Evolutionary conservation across 2,888 invertebrate genomes (phyloP), one percentile per base, ranked within the genome.

Genomic region (Stenodema calcarata): DNA sequence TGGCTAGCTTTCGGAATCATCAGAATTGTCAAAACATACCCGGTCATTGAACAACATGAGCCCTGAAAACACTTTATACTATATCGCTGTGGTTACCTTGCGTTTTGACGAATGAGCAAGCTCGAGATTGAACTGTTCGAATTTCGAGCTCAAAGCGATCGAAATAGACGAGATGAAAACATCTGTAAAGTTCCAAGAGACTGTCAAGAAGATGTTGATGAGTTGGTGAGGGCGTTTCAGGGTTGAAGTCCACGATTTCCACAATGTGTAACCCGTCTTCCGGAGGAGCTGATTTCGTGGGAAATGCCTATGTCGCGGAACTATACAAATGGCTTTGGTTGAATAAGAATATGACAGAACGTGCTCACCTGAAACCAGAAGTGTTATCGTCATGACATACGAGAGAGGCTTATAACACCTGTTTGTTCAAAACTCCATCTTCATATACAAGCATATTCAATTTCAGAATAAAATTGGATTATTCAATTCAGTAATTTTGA

Each of bases 91-190:
- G 16, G 27, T 69, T 90, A 93, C 93, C 92, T 92, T 92, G 88
- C 92, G 92, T 87, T 92, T 92, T 30, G 92, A 91, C 6, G 91
- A 91, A 27, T 69, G 62, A 23, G 91, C 90, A 27, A 94, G 90
- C 81, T 92, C 91, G n/a, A 91, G 90, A 89, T 95, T 90, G 73
- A 90, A 81, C 88, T 90, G 90, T 35, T 89, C 88, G 81, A 90
- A 90, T 73, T 89, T 87, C 16, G 89, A 87, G 87, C 0, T 85
- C 78, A 90, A 83, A 1, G 90, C 89, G 12, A 90, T 78, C 11
- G 90, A 89, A 42, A 90, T 79, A n/a, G 90, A 41, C 84, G 90
- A 89, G 23, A 90, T 88, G 80, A 90, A 90, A 12, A 90, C 88
- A 87, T 90, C 90, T 44, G 89, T 89, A 86, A 89, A 90, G 88